Percentiles rank a stretch among this genome's conserved stretches.
Evolutionary conservation across 1,140 invertebrate genomes (phyloP).

Genomic region (Drosophila azteca): DNA sequence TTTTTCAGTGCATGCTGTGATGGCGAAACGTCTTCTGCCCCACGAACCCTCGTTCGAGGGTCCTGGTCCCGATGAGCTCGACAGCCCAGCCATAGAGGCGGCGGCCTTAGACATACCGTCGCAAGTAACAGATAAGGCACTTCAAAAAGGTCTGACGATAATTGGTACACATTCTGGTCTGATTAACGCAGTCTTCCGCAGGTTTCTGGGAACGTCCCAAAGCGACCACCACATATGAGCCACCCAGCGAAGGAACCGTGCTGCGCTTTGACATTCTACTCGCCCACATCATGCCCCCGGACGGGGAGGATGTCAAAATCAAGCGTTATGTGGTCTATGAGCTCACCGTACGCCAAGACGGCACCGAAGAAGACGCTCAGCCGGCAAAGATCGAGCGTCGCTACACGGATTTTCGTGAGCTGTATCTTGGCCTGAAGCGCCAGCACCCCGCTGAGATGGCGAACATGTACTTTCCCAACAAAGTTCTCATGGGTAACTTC

Average conservation of each 20-base stretch:
- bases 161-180: too few relatives aligned
- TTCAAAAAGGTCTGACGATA: slow-evolving; percentile 55
- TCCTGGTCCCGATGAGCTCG: slow-evolving; percentile 70
- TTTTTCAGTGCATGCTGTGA: slow-evolving; percentile 72
- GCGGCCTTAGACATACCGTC: slow-evolving; percentile 64
- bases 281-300: slow-evolving; percentile 83
- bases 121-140: slow-evolving; percentile 32
- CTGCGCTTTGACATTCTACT: slow-evolving; percentile 84
- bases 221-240: slow-evolving; percentile 20
- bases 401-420: slow-evolving; percentile 90
- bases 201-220: slow-evolving; percentile 71
- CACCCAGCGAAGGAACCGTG: slow-evolving; percentile 62
- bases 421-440: slow-evolving; percentile 87
- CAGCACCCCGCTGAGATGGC: slow-evolving; percentile 86
- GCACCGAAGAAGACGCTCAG: slow-evolving; percentile 84
- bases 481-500: slow-evolving; percentile 91
- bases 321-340: slow-evolving; percentile 88
- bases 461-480: slow-evolving; percentile 89
- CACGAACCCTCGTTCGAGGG: slow-evolving; percentile 61
- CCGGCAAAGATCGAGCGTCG: slow-evolving; percentile 88
- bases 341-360: slow-evolving; percentile 85
- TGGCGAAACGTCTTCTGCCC: slow-evolving; percentile 68
- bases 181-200: slow-evolving; percentile 1
- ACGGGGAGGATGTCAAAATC: slow-evolving; percentile 84
- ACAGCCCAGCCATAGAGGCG: slow-evolving; percentile 78